Conservation (phyloP, 2,888 invertebrate species). For the Adelognathus sp. region DNA sequence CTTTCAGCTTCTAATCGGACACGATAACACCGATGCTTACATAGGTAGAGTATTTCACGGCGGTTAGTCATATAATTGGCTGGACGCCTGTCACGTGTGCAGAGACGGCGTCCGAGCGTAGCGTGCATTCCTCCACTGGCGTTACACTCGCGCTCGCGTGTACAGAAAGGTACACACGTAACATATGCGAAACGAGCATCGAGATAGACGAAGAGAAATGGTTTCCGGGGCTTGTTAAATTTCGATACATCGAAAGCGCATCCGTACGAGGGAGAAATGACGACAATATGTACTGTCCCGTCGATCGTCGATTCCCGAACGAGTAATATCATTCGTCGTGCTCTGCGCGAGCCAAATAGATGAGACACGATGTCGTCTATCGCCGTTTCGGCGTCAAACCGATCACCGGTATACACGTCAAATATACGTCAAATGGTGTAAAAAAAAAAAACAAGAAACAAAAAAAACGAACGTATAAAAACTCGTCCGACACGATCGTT, state of each 20-base stretch:
- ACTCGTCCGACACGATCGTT: constrained; percentile 40
- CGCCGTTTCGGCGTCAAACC: constrained; percentile 16
- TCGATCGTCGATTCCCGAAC: neutral
- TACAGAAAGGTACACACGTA: neutral
- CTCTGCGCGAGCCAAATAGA: constrained; percentile 53
- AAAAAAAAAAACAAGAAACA: constrained; percentile 7
- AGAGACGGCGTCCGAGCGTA: neutral
- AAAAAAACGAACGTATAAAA: neutral
- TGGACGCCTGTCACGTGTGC: neutral
- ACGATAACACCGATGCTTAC: neutral
- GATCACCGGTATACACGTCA: neutral
- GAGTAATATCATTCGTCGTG: neutral
- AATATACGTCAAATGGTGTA: constrained; percentile 26
- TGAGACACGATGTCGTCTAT: constrained; percentile 67
- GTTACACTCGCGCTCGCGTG: neutral
- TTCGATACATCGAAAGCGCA: constrained; percentile 63
- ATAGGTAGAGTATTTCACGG: neutral
- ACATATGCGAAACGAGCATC: neutral
- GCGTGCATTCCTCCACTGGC: neutral
- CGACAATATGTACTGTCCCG: neutral
- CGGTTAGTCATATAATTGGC: neutral
- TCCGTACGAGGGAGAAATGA: constrained; percentile 29
- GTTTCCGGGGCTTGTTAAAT: constrained; percentile 61
- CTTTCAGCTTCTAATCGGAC: neutral
- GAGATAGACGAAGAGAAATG: neutral